These are phyloP conservation scores for Menidia menidia DNA, from an alignment of 2,797 vertebrate genomes.

Conservation along the genomic window DNA sequence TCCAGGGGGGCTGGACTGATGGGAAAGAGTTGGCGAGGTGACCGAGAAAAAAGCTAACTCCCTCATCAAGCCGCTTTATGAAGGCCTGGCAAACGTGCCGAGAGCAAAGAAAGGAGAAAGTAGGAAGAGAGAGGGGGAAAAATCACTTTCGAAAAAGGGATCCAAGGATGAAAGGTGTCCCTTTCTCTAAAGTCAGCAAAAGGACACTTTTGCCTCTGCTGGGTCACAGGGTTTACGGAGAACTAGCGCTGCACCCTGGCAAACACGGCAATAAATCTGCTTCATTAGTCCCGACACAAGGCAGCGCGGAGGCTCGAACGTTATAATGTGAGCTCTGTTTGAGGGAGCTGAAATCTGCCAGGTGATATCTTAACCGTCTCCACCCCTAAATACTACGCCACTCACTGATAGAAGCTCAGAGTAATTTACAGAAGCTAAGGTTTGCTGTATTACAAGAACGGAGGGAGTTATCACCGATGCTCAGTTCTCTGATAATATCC, in stretches of 20 bases:
- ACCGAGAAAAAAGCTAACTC: slow-evolving; percentile 67
- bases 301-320: slow-evolving; percentile 45
- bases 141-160: slow-evolving; percentile 25
- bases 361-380: slow-evolving; percentile 56
- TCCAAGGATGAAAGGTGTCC: slow-evolving; percentile 32
- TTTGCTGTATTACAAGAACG: no score
- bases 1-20: slow-evolving; percentile 81
- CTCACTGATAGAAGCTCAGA: slow-evolving; percentile 24
- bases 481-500: slow-evolving; percentile 23
- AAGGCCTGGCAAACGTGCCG: slow-evolving; percentile 69
- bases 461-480: no score
- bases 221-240: slow-evolving; percentile 50
- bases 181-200: slow-evolving; percentile 26
- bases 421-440: neutral
- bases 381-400: slow-evolving; percentile 52
- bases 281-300: slow-evolving; percentile 64
- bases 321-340: slow-evolving; percentile 64
- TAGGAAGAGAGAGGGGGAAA: slow-evolving; percentile 7
- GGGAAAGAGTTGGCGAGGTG: slow-evolving; percentile 77
- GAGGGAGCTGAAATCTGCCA: slow-evolving; percentile 44
- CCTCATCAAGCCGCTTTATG: slow-evolving; percentile 73
- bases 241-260: slow-evolving; percentile 43
- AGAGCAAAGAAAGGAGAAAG: slow-evolving; percentile 50
- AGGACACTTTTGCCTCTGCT: slow-evolving; percentile 27
- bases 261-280: slow-evolving; percentile 61